Evolutionary conservation across 2,113 vertebrate genomes (phyloP).

Genomic region (Indicator indicator): DNA sequence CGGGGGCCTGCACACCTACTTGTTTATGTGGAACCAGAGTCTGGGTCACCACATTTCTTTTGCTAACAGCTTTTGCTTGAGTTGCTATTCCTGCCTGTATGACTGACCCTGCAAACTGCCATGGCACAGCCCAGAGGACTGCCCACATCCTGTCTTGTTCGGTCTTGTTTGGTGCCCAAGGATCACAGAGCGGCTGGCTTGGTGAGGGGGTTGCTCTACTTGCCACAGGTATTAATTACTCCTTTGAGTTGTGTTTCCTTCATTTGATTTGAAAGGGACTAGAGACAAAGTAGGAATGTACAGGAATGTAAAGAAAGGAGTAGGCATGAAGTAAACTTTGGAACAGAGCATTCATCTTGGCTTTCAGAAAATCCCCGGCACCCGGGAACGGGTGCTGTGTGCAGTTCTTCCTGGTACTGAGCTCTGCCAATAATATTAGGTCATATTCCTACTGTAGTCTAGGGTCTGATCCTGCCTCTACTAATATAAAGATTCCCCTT

Average conservation of each 20-base stretch:
- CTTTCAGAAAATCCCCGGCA: not conserved
- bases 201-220: too few species aligned
- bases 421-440: not conserved
- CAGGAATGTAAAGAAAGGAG: not conserved
- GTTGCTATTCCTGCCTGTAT: too few species aligned
- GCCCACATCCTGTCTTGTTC: too few species aligned
- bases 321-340: not conserved
- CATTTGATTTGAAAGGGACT: not conserved
- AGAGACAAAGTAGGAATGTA: not conserved
- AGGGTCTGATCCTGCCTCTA: not conserved
- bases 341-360: not conserved
- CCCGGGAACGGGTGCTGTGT: not conserved
- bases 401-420: not conserved
- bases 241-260: not conserved
- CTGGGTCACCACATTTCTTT: too few species aligned
- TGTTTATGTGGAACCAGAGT: too few species aligned
- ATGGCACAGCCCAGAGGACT: too few species aligned
- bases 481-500: not conserved
- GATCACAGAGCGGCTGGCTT: too few species aligned
- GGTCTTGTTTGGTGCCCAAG: too few species aligned
- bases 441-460: not conserved
- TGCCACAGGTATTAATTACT: not conserved
- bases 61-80: too few species aligned
- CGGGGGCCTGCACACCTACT: too few species aligned
- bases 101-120: too few species aligned